Percentiles rank a stretch among this genome's conserved stretches.
Conservation (phyloP, 2,888 invertebrate species). For the Schizotus pectinicornis region DNA sequence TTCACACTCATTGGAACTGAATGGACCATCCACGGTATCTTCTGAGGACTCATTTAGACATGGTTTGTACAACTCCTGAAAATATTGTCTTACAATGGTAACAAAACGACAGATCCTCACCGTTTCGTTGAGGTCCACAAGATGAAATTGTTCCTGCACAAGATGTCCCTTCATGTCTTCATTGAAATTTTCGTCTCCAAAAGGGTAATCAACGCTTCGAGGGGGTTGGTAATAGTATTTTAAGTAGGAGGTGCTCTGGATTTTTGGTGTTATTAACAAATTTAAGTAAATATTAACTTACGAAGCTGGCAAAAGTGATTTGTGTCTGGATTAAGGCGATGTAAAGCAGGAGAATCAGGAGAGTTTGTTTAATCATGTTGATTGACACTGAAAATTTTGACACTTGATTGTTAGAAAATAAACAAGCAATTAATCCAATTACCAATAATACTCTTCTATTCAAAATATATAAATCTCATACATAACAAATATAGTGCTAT, state of each 20-base stretch:
- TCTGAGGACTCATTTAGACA: constrained; percentile 26
- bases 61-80: constrained; percentile 9
- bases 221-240: background rate
- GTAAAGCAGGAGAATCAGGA: no score
- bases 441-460: constrained; percentile 36
- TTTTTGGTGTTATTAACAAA: no score
- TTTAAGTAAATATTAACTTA: no score
- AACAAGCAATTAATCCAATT: constrained; percentile 28
- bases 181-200: constrained; percentile 32
- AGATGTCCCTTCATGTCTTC: constrained; percentile 25
- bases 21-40: constrained; percentile 13
- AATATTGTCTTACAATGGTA: background rate
- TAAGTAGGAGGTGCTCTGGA: background rate
- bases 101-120: background rate
- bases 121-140: background rate
- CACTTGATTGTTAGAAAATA: constrained; percentile 7
- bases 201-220: constrained; percentile 21
- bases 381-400: no score
- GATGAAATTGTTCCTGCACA: constrained; percentile 10
- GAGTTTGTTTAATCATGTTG: no score
- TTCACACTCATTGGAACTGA: constrained; percentile 40
- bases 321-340: background rate
- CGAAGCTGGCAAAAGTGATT: background rate
- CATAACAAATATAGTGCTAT: constrained; percentile 38
- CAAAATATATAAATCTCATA: constrained; percentile 42